Evolutionary conservation across 64 coral and sea anemone species (phyloP), one percentile per base, ranked within the genome.

Genomic region (Montipora capricornis): DNA sequence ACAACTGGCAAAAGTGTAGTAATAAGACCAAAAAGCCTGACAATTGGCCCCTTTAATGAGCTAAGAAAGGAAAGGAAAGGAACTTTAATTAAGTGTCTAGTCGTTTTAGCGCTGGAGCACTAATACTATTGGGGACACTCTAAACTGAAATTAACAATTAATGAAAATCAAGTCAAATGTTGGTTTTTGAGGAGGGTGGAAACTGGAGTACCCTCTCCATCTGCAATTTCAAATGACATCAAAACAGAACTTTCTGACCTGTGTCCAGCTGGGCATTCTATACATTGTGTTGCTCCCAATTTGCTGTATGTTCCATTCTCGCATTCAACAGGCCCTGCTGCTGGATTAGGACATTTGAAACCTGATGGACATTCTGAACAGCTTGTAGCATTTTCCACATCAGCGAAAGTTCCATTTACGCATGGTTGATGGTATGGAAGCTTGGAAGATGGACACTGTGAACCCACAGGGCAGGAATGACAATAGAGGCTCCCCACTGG

Each of bases 221-320:
- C 11, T 57, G 6, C 6, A 5, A 8, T 57, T 57, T 78, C 45
- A 84, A 49, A 14, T 49, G 11, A 44, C 20, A 87, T 48, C 12
- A 91, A 24, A n/a, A 82, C 17, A 37, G 5, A 37, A 37, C 37
- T 37, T 5, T 44, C 50, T 71, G 19, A 90, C 95, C 91, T 96
- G 80, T 85, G 82, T 12, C 95, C 95, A 37, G 74, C 93, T 57
- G 88, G 82, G 77, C 96, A 97, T 16, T 15, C 47, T 44, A 78
- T 83, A 15, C 96, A 97, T 70, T 80, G 79, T 0, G 79, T 73
- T 15, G 96, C 73, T 6, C 92, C 96, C 8, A 82, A 89, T 59
- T 94, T 86, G 75, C 96, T 97, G 50, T 95, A 94, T 12, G 88
- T 78, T 12, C 96, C 96, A 89, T 93, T 89, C 15, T 61, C 52